These are phyloP conservation scores for Rallus limicola DNA, from an alignment of 2,113 vertebrate genomes.

Conservation along the genomic window DNA sequence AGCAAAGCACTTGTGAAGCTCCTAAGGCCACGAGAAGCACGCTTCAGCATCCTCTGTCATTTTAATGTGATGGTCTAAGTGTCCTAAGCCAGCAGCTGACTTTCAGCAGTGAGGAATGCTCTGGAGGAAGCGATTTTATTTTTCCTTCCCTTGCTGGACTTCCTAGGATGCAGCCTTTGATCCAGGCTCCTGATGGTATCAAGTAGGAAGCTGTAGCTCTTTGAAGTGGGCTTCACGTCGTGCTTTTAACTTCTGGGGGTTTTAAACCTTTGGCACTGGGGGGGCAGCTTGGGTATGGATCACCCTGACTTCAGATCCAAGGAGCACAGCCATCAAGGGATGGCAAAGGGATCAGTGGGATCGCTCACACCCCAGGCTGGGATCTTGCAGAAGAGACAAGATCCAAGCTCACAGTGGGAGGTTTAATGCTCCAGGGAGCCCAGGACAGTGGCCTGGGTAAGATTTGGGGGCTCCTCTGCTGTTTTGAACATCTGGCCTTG, in stretches of 20 bases:
- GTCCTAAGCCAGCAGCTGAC: background rate
- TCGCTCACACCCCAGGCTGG: fast-evolving
- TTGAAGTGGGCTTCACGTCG: background rate
- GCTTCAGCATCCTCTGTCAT: background rate
- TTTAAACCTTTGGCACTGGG: background rate
- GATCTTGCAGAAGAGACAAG: background rate
- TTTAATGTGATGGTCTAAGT: fast-evolving
- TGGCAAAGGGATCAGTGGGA: background rate
- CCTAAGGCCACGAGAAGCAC: fast-evolving
- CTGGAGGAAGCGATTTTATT: background rate
- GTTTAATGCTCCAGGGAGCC: background rate
- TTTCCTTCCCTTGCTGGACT: conserved; percentile 1
- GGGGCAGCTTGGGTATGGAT: background rate
- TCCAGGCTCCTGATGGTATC: conserved; percentile 7
- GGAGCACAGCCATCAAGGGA: background rate
- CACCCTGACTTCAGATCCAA: fast-evolving
- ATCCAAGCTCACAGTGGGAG: fast-evolving
- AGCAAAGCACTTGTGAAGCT: background rate
- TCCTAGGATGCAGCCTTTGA: background rate
- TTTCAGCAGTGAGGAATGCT: background rate
- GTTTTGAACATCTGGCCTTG: conserved; percentile 4
- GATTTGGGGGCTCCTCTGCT: background rate
- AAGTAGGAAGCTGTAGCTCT: conserved; percentile 9
- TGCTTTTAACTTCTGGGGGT: background rate
- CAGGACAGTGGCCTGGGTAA: background rate